phyloP scores from a whole-genome alignment of 2,888 invertebrate genomes.

The Strigamia transsilvanica region DNA sequence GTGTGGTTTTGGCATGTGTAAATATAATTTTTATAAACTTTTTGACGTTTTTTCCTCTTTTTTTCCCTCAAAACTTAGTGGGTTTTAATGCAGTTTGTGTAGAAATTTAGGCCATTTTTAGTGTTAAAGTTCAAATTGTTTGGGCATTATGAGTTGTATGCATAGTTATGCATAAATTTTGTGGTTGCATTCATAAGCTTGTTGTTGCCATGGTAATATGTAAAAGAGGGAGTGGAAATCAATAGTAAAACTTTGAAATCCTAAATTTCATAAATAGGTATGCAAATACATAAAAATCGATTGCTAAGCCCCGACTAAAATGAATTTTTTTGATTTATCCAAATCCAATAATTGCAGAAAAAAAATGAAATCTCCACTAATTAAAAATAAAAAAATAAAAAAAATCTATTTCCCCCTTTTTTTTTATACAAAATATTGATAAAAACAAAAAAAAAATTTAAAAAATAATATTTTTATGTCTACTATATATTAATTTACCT shows the following conservation, averaged over 20 bases:
- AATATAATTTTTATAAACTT: no score
- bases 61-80: background rate
- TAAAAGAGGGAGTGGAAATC: background rate
- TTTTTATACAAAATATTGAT: background rate
- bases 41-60: no score
- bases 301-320: background rate
- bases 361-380: background rate
- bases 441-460: background rate
- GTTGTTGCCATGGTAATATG: conserved; percentile 1
- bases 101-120: background rate
- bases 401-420: background rate
- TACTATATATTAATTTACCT: background rate
- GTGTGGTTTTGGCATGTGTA: no score
- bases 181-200: conserved; percentile 31
- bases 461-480: background rate
- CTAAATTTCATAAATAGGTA: conserved; percentile 18
- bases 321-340: no score
- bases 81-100: background rate
- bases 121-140: background rate
- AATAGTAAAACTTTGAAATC: conserved; percentile 6
- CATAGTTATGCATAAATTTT: conserved; percentile 35
- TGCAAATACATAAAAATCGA: background rate
- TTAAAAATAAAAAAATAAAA: background rate
- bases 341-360: no score
- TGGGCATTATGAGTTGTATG: background rate